Evolutionary conservation across 1,140 invertebrate genomes (phyloP), one percentile per base, ranked within the genome.

Genomic region (Eubasilissa regina): DNA sequence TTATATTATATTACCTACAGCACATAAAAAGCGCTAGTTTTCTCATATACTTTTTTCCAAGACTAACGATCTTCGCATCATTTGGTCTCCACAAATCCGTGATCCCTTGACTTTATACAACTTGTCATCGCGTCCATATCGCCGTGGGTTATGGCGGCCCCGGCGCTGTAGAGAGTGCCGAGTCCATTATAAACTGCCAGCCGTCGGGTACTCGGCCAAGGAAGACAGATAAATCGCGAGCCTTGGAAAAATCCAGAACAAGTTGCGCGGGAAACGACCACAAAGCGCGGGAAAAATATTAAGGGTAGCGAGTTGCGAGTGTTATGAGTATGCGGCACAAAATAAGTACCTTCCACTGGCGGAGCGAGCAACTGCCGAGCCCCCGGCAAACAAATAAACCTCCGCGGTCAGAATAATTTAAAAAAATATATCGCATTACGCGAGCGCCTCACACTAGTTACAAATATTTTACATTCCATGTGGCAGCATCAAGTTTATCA

Each of bases 181-280:
- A 58, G 55, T 58, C 55, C 55, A 11, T 58, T 58, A 58, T 58
- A 58, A 58, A 58, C 55, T 58, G 55, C 55, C 55, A 15, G 21
- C 55, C 17, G 55, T 21, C 55, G 55, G 55, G 55, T 58, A 11
- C 17, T 13, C 55, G 55, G 25, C 25, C 15, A 10, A 19, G 56
- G 9, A 60, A 70, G 66, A 48, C 47, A 70, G 66, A 70, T 70
- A 70, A 70, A 70, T 70, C 47, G 66, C 45, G 15, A 17, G 66
- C 7, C 60, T 64, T 64, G 7, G 66, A 70, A 47, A 70, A 70
- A 70, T 19, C 66, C 21, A 70, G 66, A 47, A 70, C 43, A 70
- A 70, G 13, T 47, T 70, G 12, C 66, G 45, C 43, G 66, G 66
- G 60, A 21, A 70, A 70, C 56, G 56, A 15, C 43, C 66, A 48